These are phyloP conservation scores for Leptogaster cylindrica DNA, from an alignment of 2,888 invertebrate genomes.

Conservation along the genomic window DNA sequence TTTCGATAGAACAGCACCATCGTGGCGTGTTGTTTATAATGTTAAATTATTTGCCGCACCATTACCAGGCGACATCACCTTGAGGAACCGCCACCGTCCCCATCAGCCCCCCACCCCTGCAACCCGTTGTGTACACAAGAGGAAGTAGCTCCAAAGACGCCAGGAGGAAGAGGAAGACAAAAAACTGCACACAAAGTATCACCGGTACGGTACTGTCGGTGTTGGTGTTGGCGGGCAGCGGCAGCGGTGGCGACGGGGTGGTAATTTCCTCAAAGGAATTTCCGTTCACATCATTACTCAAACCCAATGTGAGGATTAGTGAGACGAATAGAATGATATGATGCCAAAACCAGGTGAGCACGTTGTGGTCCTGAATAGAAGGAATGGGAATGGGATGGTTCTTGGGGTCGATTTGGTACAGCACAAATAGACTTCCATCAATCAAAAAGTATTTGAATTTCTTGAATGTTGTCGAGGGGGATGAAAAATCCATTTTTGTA, in stretches of 20 bases:
- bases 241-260: background rate
- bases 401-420: slow-evolving; percentile 33
- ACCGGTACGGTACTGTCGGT: background rate
- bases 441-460: slow-evolving; percentile 36
- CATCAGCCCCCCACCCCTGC: background rate
- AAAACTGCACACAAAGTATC: background rate
- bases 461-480: background rate
- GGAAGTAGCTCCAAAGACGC: background rate
- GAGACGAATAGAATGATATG: background rate
- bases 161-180: background rate
- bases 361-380: background rate
- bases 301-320: slow-evolving; percentile 32
- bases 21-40: slow-evolving; percentile 33
- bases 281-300: slow-evolving; percentile 39
- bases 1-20: slow-evolving; percentile 23
- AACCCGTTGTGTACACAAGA: background rate
- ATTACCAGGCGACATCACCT: slow-evolving; percentile 37
- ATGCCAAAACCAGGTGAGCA: slow-evolving; percentile 23
- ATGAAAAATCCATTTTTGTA: slow-evolving; percentile 21
- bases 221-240: background rate
- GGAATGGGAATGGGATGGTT: background rate
- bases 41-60: slow-evolving; percentile 38
- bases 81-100: slow-evolving; percentile 12
- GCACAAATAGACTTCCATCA: slow-evolving; percentile 35
- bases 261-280: slow-evolving; percentile 28